Evolutionary conservation across 37 sponge, comb jelly and placozoan species (phyloP).

Genomic region (Lycopodina hypogea): DNA sequence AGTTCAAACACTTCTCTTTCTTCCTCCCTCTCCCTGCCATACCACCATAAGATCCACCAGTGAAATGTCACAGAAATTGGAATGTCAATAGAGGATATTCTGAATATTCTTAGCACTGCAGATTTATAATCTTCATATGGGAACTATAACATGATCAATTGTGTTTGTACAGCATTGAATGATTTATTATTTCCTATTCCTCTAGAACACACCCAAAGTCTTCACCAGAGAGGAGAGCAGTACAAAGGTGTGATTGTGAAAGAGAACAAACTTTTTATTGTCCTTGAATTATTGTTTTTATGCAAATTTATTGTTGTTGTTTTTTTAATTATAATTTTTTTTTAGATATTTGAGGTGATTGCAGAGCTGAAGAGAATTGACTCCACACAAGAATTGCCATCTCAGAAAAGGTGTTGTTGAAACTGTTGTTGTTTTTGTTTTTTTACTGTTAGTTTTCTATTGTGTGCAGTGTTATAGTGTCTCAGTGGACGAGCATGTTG

Average conservation of each 20-base stretch:
- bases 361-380: background rate
- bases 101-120: no score
- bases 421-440: background rate
- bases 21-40: background rate
- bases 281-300: background rate
- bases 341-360: background rate
- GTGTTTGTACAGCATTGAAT: no score
- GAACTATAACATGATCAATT: no score
- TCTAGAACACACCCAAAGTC: background rate
- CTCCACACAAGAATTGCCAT: background rate
- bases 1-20: background rate
- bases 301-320: background rate
- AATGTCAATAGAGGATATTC: no score
- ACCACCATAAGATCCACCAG: no score
- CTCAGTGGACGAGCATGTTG: conserved; percentile 74
- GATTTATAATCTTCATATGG: no score
- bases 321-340: background rate
- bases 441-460: no score
- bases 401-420: conserved; percentile 24
- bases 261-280: no score
- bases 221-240: conserved; percentile 22
- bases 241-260: conserved; percentile 18
- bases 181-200: background rate
- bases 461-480: conserved; percentile 59
- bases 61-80: no score